phyloP scores from a whole-genome alignment of 2,113 vertebrate species.

The Salvator merianae region DNA sequence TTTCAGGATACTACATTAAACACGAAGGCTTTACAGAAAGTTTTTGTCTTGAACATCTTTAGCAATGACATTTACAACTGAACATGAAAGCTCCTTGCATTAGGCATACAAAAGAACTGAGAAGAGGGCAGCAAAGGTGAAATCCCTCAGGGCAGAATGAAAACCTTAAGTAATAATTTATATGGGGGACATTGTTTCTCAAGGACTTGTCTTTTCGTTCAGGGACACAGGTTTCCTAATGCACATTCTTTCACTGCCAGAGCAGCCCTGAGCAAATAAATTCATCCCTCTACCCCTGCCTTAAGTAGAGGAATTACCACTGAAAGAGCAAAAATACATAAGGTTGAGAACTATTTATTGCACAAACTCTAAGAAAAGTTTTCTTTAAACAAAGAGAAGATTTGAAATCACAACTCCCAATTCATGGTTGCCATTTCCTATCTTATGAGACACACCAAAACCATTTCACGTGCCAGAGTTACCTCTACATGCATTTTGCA shows the following conservation, averaged over 20 bases:
- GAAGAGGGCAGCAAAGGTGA: slow-evolving; percentile 40
- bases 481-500: too few species aligned
- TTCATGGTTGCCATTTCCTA: not conserved
- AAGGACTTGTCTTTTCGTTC: slow-evolving; percentile 13
- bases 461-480: not conserved
- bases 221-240: not conserved
- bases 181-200: slow-evolving; percentile 29
- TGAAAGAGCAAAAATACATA: not conserved
- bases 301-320: not conserved
- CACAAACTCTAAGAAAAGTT: not conserved
- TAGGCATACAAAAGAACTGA: slow-evolving; percentile 18
- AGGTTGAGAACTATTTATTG: not conserved
- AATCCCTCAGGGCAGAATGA: slow-evolving; percentile 39
- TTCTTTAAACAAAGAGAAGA: not conserved
- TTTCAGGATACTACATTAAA: slow-evolving; percentile 35
- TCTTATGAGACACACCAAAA: not conserved
- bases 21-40: not conserved
- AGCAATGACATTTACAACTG: slow-evolving; percentile 40
- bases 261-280: slow-evolving; percentile 10
- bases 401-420: not conserved
- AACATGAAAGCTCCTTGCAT: slow-evolving; percentile 26
- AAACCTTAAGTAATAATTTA: slow-evolving; percentile 45
- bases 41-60: slow-evolving; percentile 21
- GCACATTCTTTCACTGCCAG: not conserved
- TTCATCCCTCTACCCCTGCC: not conserved